Evolutionary conservation across 2,797 vertebrate genomes (phyloP), one percentile per base, ranked within the genome.

Genomic region (Dendrocincla fuliginosa): DNA sequence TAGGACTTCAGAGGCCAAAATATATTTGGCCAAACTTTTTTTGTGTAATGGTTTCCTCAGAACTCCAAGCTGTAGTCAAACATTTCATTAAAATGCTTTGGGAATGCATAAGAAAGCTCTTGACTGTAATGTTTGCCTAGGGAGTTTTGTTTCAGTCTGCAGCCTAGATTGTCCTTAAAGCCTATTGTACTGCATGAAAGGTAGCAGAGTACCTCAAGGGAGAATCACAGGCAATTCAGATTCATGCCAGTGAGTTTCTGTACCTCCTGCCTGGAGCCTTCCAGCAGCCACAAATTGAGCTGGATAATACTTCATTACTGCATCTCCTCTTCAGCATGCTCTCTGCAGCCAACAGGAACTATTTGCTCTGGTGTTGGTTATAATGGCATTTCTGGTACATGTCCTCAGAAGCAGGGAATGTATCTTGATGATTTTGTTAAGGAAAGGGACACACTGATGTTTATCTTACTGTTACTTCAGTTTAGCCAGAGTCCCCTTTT

Each of bases 11-110:
- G 77, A 84, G 88, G 80, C 77, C 88, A 91, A 86, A 95, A 84
- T 65, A 33, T 33, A 86, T 93, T 91, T 94, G 88, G 77, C 79
- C 55, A 90, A 82, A 84, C 25, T 32, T 84, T 85, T 89, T 89
- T 46, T 86, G 41, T 73, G 27, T 82, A 87, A 94, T 61, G 33
- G 25, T 75, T 95, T 94, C 74, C 59, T 95, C 63, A 67, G 93
- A 91, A 88, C 77, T 82, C 50, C 44, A 71, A 84, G 59, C 63
- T 84, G 39, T 87, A 94, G 65, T 93, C 59, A 95, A 64, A 69
- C 1, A 4, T 89, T 91, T 93, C 70, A 77, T 81, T 92, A 86
- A 94, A 91, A 63, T 73, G 74, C 67, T 56, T 63, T 53, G 63
- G 35, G 73, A 94, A 63, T 16, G 47, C 30, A 68, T 57, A 69